Percentiles rank a stretch among this genome's conserved stretches.
phyloP scores from a whole-genome alignment of 1,140 invertebrate genomes.

The Chlorops oryzae region DNA sequence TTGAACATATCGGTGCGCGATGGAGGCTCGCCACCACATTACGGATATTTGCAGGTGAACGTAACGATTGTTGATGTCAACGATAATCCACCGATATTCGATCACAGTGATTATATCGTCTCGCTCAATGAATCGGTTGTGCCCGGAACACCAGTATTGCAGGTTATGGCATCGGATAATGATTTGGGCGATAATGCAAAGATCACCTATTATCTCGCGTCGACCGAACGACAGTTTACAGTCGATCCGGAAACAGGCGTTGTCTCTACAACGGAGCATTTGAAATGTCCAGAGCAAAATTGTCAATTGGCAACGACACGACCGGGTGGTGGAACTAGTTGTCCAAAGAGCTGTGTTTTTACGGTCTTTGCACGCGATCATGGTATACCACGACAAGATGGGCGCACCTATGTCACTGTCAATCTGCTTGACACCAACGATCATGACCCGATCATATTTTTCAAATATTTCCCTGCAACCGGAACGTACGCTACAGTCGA shows the following conservation, averaged over 20 bases:
- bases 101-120: conserved; percentile 87
- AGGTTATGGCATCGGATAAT: conserved; percentile 85
- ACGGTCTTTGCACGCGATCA: conserved; percentile 91
- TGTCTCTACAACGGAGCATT: conserved; percentile 70
- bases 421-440: conserved; percentile 91
- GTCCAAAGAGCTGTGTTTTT: conserved; percentile 86
- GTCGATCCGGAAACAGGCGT: conserved; percentile 84
- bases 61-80: conserved; percentile 88
- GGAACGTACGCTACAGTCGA: conserved; percentile 84
- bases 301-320: conserved; percentile 49
- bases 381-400: conserved; percentile 81
- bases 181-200: conserved; percentile 89
- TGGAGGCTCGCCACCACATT: conserved; percentile 70
- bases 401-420: conserved; percentile 89
- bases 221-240: conserved; percentile 76
- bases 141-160: conserved; percentile 77
- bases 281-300: conserved; percentile 72
- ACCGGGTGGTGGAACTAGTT: conserved; percentile 31
- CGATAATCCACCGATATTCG: conserved; percentile 90
- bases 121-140: conserved; percentile 86
- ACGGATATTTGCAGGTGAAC: conserved; percentile 83
- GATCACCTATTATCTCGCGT: conserved; percentile 82
- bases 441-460: conserved; percentile 87
- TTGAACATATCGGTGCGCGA: conserved; percentile 87
- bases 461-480: conserved; percentile 78